These are phyloP conservation scores for Pipistrellus kuhlii DNA, from an alignment of 2,797 vertebrate species.

Conservation along the genomic window DNA sequence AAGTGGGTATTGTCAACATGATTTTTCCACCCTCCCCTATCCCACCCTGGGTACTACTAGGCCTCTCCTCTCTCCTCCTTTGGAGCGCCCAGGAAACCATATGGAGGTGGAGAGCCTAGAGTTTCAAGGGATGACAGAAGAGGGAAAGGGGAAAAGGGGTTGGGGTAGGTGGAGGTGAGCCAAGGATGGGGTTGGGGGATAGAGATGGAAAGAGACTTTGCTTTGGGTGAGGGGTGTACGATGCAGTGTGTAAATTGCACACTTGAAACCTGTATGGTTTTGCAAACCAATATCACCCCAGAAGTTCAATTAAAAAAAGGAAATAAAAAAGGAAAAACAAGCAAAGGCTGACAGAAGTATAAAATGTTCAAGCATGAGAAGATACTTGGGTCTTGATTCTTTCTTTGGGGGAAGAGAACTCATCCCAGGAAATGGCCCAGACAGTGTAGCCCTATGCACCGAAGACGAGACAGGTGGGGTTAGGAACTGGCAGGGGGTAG, in stretches of 20 bases:
- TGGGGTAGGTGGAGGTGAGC: neutral
- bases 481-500: neutral
- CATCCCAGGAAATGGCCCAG: neutral
- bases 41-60: neutral
- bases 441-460: neutral
- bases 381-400: neutral
- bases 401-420: neutral
- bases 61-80: neutral
- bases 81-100: neutral
- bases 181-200: accelerated
- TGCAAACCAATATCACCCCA: neutral
- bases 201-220: neutral
- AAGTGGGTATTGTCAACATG: neutral
- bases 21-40: neutral
- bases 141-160: too few species aligned
- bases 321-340: neutral
- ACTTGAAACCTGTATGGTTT: neutral
- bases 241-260: neutral
- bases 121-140: neutral
- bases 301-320: neutral
- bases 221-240: neutral
- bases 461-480: neutral
- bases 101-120: neutral
- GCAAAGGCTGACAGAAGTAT: neutral
- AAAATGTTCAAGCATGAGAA: neutral